Percentiles rank a stretch among this genome's conserved stretches.
Conservation (phyloP, 2,113 vertebrate genomes). For the Pitta sordida region DNA sequence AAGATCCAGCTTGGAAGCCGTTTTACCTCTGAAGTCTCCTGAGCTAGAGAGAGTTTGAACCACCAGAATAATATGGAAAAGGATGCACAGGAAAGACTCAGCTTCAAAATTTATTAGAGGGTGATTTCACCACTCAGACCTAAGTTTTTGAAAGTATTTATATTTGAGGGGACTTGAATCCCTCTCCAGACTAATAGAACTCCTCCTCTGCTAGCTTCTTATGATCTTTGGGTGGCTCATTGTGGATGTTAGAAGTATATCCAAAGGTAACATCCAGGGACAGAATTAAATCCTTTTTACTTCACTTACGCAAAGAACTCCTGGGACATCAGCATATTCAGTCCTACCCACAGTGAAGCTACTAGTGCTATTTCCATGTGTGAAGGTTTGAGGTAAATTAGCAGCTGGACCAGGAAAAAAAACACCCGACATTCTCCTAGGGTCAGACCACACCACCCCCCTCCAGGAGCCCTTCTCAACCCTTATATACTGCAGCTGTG, state of each 20-base stretch:
- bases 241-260: constrained; percentile 1
- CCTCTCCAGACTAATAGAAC: background rate
- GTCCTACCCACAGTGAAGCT: background rate
- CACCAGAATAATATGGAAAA: background rate
- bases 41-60: background rate
- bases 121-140: background rate
- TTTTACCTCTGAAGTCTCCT: background rate
- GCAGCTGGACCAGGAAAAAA: too few relatives aligned
- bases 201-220: constrained; percentile 1
- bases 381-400: too few relatives aligned
- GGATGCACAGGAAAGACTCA: background rate
- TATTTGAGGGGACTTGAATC: background rate
- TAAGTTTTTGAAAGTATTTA: background rate
- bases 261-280: constrained; percentile 6
- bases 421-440: too few relatives aligned
- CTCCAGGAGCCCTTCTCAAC: too few relatives aligned
- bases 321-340: background rate
- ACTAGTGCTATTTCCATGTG: background rate
- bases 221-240: background rate
- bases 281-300: constrained; percentile 11
- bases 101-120: background rate
- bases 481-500: too few relatives aligned
- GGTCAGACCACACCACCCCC: too few relatives aligned
- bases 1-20: background rate
- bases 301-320: constrained; percentile 17